Evolutionary conservation across 2,888 invertebrate species (phyloP).

Genomic region (Rotaria macrura): DNA sequence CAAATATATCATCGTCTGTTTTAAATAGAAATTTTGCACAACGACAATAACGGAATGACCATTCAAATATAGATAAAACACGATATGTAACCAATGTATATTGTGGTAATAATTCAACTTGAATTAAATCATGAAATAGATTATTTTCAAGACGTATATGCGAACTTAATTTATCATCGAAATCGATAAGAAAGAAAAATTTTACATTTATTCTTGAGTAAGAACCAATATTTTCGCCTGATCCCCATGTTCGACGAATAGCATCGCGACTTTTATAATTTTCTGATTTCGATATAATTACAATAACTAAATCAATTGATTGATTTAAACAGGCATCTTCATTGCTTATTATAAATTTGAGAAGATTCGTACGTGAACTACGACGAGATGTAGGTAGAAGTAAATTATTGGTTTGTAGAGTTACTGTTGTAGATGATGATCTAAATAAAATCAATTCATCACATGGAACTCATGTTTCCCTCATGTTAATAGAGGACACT

Average conservation of each 20-base stretch:
- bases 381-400: too few species aligned
- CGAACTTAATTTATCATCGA: background rate
- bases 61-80: background rate
- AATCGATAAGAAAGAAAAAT: background rate
- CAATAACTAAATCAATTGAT: background rate
- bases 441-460: background rate
- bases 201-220: background rate
- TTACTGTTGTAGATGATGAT: background rate
- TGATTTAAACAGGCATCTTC: background rate
- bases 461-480: too few species aligned
- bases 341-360: background rate
- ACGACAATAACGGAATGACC: conserved; percentile 8
- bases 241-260: conserved; percentile 19
- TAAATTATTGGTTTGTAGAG: background rate
- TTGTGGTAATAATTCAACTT: conserved; percentile 7
- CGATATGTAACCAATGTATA: conserved; percentile 8
- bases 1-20: background rate
- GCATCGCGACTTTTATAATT: conserved; percentile 21
- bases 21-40: background rate
- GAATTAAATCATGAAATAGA: background rate
- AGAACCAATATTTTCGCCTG: background rate
- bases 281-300: background rate
- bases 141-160: background rate
- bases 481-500: too few species aligned
- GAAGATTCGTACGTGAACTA: background rate